Conservation (phyloP, 2,113 vertebrate species). For the Lampris megalopsis region DNA sequence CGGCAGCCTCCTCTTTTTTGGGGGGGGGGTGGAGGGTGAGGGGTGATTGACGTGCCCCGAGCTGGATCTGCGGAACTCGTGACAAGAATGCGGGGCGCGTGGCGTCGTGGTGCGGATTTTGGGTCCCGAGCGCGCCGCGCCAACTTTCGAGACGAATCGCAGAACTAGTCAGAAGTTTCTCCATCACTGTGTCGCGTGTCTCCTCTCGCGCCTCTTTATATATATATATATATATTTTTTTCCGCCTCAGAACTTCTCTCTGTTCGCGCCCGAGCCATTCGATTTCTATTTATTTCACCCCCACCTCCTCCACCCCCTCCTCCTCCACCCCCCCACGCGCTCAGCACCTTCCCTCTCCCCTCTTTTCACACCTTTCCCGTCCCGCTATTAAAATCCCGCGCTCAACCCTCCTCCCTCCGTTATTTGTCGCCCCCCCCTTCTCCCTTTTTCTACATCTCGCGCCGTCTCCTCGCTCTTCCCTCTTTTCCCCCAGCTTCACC, state of each 20-base stretch:
- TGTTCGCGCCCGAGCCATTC: slow-evolving; percentile 81
- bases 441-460: slow-evolving; percentile 56
- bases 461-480: slow-evolving; percentile 47
- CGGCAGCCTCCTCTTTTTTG: slow-evolving; percentile 63
- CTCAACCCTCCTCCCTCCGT: slow-evolving; percentile 66
- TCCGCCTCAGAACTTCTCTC: slow-evolving; percentile 82
- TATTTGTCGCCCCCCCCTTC: slow-evolving; percentile 63
- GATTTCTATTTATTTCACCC: slow-evolving; percentile 83
- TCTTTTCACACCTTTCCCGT: slow-evolving; percentile 78
- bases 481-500: slow-evolving; percentile 43
- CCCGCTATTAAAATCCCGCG: slow-evolving; percentile 77
- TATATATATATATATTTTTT: slow-evolving; percentile 76
- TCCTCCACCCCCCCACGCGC: slow-evolving; percentile 48
- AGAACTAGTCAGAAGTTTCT: slow-evolving; percentile 86
- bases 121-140: slow-evolving; percentile 65
- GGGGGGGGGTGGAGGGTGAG: too few relatives aligned
- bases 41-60: slow-evolving; percentile 76
- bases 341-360: slow-evolving; percentile 63
- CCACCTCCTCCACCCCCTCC: not conserved
- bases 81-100: slow-evolving; percentile 75
- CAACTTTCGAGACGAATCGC: slow-evolving; percentile 82
- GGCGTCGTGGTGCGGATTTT: slow-evolving; percentile 77
- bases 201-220: slow-evolving; percentile 71
- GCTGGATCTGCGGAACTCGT: slow-evolving; percentile 71
- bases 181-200: slow-evolving; percentile 81